Percentiles rank a stretch among this genome's conserved stretches.
These are phyloP conservation scores for Takifugu rubripes DNA, from an alignment of 2,797 vertebrate species.

Conservation along the genomic window DNA sequence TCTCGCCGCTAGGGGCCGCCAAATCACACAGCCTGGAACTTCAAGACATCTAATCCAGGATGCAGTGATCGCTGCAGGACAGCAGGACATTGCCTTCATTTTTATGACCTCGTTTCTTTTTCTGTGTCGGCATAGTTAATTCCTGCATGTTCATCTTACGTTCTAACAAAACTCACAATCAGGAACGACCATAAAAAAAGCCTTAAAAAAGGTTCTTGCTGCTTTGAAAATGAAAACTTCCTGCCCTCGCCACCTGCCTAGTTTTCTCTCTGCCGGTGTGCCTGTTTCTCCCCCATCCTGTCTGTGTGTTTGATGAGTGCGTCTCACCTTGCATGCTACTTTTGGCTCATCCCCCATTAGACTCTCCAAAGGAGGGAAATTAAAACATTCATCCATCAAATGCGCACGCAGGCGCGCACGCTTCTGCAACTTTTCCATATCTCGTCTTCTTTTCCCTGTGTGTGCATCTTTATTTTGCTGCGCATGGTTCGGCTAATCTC, in stretches of 20 bases:
- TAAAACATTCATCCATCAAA: conserved; percentile 41
- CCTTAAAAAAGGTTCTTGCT: too few relatives aligned
- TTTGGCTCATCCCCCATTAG: conserved; percentile 24
- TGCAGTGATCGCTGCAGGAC: too few relatives aligned
- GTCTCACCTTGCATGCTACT: conserved; percentile 36
- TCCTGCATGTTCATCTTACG: too few relatives aligned
- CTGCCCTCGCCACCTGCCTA: conserved; percentile 19
- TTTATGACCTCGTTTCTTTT: too few relatives aligned
- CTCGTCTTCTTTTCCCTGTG: conserved; percentile 24
- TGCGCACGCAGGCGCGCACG: conserved; percentile 6
- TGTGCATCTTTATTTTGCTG: conserved; percentile 39
- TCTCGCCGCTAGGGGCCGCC: too few relatives aligned
- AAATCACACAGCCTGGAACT: too few relatives aligned
- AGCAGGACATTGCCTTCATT: too few relatives aligned
- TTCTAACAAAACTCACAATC: too few relatives aligned
- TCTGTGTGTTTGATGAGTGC: conserved; percentile 27
- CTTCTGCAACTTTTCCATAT: conserved; percentile 24
- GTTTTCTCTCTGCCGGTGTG: conserved; percentile 3
- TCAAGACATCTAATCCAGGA: too few relatives aligned
- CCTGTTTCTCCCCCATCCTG: background rate
- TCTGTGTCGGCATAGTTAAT: too few relatives aligned
- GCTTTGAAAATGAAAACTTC: conserved; percentile 9
- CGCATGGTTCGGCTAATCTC: conserved; percentile 54
- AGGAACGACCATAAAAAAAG: too few relatives aligned
- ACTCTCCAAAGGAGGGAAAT: conserved; percentile 33